Evolutionary conservation across 2,113 vertebrate species (phyloP), one percentile per base, ranked within the genome.

Genomic region (Oryzias celebensis): DNA sequence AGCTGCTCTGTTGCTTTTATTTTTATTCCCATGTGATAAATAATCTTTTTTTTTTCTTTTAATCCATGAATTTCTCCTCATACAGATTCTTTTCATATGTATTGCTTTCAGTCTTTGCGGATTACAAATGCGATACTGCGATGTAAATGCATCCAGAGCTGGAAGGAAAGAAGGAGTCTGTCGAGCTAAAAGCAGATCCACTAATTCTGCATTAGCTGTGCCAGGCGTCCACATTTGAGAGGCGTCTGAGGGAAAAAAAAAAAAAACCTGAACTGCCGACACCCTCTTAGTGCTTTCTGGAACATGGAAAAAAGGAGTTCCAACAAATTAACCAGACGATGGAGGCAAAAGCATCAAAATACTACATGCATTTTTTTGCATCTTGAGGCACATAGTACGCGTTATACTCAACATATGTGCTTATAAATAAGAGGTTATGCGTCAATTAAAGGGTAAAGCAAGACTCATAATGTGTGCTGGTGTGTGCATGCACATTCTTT

Each of bases 181-280:
- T 68, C 43, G 63, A 66, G 75, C 73, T 74, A 83, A 83, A 87
- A 84, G 74, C 77, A 83, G 51, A 75, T 68, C 73, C 78, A 80
- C 63, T 65, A 63, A 73, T 81, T 85, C 28, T 54, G 47, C 66
- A 71, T 78, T 68, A 64, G 74, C 47, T 59, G 59, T 68, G 26
- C 77, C 54, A 54, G 36, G 36, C 36, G 10, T 36, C 36, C 56
- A 28, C 65, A 72, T 65, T 66, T 61, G 64, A 69, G 55, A 41
- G 59, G 53, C 79, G 83, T 82, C 58, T 81, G 68, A 83, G 85
- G 82, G 61, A 75, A 80, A 72, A 50, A 75, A 73, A 65, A 51
- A 79, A 74, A 51, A 75, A 74, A 52, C 48, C n/a, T 63, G 73
- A 47, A 59, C 36, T 20, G 45, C 26, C 59, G 62, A 53, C 64